Evolutionary conservation across 2,888 invertebrate species (phyloP), one percentile per base, ranked within the genome.

Genomic region (Gonocerus acuteangulatus): DNA sequence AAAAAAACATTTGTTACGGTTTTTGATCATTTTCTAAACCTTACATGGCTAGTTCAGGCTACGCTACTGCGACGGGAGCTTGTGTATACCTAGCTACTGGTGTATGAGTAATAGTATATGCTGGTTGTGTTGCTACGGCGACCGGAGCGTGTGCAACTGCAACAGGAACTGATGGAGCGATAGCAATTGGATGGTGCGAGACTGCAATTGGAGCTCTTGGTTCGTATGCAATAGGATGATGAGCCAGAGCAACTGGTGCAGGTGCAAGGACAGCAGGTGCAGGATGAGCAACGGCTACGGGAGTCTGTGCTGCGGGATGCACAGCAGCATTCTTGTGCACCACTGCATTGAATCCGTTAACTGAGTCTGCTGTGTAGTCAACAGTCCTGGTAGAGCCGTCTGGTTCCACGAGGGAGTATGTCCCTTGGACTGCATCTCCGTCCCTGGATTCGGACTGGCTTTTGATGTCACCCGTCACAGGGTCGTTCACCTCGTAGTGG

Each of bases 241-340:
- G 27, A 27, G 27, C 27, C 27, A 27, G 9, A 9, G 27, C 9
- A 3, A 16, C 44, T 15, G 44, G 15, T 15, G 54, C 54, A 2
- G 16, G 54, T 6, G 51, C 51, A 21, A 34, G 19, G n/a, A 34
- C 6, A 2, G 34, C 51, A 34, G 51, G 51, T 19, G 51, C 19
- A 6, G 18, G 27, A 3, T 42, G 16, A 19, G 13, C 51, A 19
- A 34, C 16, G 19, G 51, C 32, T n/a, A 34, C 32, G 16, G 32
- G 51, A 2, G 51, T 19, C 18, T 34, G 19, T 18, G 16, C 34
- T 23, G 45, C 19, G 13, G 44, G 19, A 18, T 18, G 18, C 18
- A 27, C 48, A 27, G 48, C 27, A 32, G 48, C 23, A 1, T 73
- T 69, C 23, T n/a, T n/a, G n/a, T n/a, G n/a, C n/a, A n/a, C n/a